Evolutionary conservation across 2,797 vertebrate genomes (phyloP), one percentile per base, ranked within the genome.

Genomic region (Cheirogaleus major): DNA sequence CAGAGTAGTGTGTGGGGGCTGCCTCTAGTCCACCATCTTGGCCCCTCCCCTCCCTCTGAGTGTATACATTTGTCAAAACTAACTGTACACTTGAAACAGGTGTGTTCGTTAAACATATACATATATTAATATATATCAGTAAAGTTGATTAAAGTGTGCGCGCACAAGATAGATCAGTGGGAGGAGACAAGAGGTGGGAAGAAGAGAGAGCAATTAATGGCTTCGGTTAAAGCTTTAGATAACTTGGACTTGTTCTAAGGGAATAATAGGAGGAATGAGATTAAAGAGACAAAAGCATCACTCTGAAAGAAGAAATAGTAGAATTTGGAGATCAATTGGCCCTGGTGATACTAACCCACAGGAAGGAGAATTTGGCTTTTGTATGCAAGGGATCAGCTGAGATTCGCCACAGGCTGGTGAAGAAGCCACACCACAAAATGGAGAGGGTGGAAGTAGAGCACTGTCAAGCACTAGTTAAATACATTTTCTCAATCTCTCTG

Each of bases 191-290:
- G 17, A 48, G 14, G 7, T 25, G 2, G 5, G 27, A 32, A 61
- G 27, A 32, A 25, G 17, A 80, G 22, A 84, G 27, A 73, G 22
- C 38, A 63, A 75, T 38, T 4, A 22, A 23, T 11, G 15, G 2
- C 27, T 85, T 89, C 41, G 50, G 14, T 48, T 32, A 78, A 82
- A 91, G 38, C 32, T 61, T 84, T 14, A 55, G 12, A 57, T 75
- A 17, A 85, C 27, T 79, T 81, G 30, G 13, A 86, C 25, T 88
- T 50, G 4, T 80, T 95, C 82, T 96, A 41, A 43, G 32, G 17
- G 88, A 91, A 95, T 52, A 57, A 35, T 78, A 35, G 23, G 8
- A 75, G 11, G 50, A 55, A 76, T 10, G 41, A 91, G 93, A 86
- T 96, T 43, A 52, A 27, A n/a, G 27, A 57, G 59, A 63, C 30